Conservation (phyloP, 2,113 vertebrate genomes). For the Upupa epops region DNA sequence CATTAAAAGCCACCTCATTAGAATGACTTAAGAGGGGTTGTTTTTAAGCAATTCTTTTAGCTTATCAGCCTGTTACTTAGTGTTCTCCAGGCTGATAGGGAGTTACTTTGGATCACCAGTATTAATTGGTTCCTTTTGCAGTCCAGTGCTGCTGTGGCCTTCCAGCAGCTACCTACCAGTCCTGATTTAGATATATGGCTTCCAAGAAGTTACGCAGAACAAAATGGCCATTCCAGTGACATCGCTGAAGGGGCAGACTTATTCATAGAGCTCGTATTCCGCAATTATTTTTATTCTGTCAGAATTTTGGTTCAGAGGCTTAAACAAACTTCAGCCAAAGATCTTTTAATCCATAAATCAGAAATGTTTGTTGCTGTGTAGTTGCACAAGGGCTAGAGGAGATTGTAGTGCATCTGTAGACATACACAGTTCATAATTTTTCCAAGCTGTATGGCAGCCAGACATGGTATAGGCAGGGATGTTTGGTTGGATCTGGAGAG, state of each 20-base stretch:
- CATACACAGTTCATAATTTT: neutral
- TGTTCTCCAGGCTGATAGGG: neutral
- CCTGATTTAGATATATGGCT: neutral
- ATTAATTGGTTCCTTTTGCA: neutral
- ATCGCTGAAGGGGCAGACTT: neutral
- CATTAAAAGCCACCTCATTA: constrained; percentile 16
- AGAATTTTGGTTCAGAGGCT: neutral
- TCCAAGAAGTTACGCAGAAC: neutral
- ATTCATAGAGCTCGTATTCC: neutral
- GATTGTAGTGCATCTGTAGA: neutral
- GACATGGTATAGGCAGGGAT: accelerated
- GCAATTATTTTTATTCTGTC: neutral
- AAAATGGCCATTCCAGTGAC: neutral
- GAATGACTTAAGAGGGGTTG: neutral
- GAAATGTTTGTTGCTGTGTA: neutral
- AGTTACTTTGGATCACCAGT: neutral
- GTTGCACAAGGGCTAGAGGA: neutral
- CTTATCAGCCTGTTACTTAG: neutral
- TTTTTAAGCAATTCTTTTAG: neutral
- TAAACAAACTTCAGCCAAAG: neutral
- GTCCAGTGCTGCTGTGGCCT: neutral
- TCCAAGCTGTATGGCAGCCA: neutral
- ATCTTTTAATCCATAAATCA: neutral
- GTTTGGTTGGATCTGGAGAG: neutral
- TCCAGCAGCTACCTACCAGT: neutral